A percentile compares a stretch with the other conserved stretches of the same genome.
Evolutionary conservation across 2,888 invertebrate species (phyloP).

Genomic region (Malthinus seriepunctatus): DNA sequence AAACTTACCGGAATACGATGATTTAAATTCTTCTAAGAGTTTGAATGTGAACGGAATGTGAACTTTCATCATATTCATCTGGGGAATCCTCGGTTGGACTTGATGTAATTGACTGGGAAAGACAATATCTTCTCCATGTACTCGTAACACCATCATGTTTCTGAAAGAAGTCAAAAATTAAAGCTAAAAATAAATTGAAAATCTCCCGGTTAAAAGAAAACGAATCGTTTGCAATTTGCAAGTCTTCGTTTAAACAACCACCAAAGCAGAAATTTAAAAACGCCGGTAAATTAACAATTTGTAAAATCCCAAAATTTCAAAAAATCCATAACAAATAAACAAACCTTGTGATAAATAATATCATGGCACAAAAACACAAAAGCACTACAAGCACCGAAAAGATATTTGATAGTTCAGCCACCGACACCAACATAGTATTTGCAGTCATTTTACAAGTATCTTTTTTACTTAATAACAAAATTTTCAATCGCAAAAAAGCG

Average conservation of each 20-base stretch:
- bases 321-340: conserved; percentile 2
- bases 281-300: no score
- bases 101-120: conserved; percentile 55
- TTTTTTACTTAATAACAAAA: conserved; percentile 24
- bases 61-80: conserved; percentile 82
- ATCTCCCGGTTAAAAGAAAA: neutral
- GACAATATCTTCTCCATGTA: conserved; percentile 70
- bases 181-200: neutral
- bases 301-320: neutral
- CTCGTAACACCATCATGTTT: conserved; percentile 77
- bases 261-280: no score
- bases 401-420: conserved; percentile 76
- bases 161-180: conserved; percentile 53
- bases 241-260: no score
- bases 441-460: conserved; percentile 48
- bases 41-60: conserved; percentile 84
- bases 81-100: conserved; percentile 66
- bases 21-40: conserved; percentile 70
- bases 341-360: conserved; percentile 74
- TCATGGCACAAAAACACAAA: conserved; percentile 74
- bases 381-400: conserved; percentile 74
- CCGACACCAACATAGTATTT: conserved; percentile 66
- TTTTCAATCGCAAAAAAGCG: conserved; percentile 23
- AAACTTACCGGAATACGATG: conserved; percentile 70
- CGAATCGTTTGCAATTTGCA: neutral